phyloP scores from a whole-genome alignment of 1,140 invertebrate genomes.

The Caenorhabditis inopinata region DNA sequence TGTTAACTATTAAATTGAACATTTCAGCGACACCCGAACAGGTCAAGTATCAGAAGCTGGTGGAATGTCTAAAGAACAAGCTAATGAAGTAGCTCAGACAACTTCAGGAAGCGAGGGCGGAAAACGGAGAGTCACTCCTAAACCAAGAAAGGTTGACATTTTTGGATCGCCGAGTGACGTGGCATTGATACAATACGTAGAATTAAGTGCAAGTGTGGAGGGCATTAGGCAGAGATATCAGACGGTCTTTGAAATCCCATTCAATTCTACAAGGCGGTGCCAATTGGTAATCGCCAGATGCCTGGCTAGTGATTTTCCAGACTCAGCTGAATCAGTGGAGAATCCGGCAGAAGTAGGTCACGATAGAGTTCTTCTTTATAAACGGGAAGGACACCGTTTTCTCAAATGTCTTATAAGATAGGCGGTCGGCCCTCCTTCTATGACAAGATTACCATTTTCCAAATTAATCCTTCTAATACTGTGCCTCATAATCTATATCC shows the following conservation, averaged over 20 bases:
- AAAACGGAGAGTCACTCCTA: conserved; percentile 12
- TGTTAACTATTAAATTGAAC: too few species aligned
- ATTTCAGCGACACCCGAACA: conserved; percentile 34
- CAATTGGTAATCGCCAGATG: conserved; percentile 60
- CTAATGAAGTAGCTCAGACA: neutral
- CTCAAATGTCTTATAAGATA: too few species aligned
- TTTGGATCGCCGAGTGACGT: conserved; percentile 61
- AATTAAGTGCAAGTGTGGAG: conserved; percentile 55
- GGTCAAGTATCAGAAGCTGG: conserved; percentile 38
- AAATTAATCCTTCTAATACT: too few species aligned
- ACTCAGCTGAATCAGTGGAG: neutral
- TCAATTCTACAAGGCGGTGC: conserved; percentile 63
- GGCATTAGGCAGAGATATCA: conserved; percentile 57
- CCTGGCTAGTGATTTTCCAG: conserved; percentile 37
- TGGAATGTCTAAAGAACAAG: neutral
- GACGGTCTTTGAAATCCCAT: conserved; percentile 61
- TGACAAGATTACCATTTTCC: too few species aligned
- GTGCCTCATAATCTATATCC: too few species aligned
- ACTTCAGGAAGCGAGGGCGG: neutral
- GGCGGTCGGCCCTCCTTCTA: too few species aligned
- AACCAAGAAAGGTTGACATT: conserved; percentile 49
- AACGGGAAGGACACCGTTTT: too few species aligned
- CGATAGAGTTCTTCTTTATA: too few species aligned
- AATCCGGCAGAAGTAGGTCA: neutral
- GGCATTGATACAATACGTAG: conserved; percentile 63